phyloP scores from a whole-genome alignment of 92 coral and sea anemone species.

The Epizoanthus rinbou region DNA sequence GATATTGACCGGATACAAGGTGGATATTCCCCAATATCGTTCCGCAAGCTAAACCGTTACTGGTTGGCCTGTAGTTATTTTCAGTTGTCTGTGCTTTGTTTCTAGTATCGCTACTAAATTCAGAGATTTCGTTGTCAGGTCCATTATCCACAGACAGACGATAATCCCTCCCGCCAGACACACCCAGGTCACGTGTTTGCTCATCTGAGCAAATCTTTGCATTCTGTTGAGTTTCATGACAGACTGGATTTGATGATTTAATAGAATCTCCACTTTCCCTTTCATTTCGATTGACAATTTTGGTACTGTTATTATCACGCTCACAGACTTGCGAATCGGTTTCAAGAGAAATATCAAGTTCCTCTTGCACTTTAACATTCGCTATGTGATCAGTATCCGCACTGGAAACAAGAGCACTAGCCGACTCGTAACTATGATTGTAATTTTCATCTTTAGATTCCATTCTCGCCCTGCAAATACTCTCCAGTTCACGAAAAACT shows the following conservation, averaged over 20 bases:
- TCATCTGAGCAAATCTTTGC: neutral
- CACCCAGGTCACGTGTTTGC: neutral
- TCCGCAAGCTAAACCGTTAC: neutral
- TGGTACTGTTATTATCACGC: neutral
- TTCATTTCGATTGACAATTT: neutral
- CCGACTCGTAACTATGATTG: neutral
- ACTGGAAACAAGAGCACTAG: neutral
- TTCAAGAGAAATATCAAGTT: no score
- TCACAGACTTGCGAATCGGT: no score
- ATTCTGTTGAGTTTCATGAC: constrained; percentile 19
- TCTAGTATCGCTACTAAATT: neutral
- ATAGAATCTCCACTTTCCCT: neutral
- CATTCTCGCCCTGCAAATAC: neutral
- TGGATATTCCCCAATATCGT: neutral
- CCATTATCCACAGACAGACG: neutral
- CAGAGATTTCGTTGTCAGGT: neutral
- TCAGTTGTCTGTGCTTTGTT: neutral
- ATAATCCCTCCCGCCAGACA: neutral
- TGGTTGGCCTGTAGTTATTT: neutral
- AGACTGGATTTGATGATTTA: neutral
- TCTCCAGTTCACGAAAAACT: constrained; percentile 31
- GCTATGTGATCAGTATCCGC: neutral
- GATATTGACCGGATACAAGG: neutral
- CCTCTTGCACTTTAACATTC: neutral
- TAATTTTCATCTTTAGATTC: neutral